Evolutionary conservation across 2,113 vertebrate genomes (phyloP).

Genomic region (Apodemus sylvaticus): DNA sequence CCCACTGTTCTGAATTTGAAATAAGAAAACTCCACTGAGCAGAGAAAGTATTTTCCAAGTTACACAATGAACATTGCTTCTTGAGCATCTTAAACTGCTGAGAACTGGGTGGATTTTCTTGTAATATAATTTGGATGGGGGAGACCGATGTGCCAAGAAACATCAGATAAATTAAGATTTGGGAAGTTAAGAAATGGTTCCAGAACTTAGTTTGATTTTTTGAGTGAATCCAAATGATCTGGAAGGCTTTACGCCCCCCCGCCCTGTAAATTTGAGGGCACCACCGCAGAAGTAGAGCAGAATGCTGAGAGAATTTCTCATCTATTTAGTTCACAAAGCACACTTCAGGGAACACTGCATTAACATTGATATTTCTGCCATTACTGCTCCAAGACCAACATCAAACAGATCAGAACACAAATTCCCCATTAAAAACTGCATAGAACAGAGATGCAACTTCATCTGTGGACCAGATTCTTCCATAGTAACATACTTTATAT

Average conservation of each 20-base stretch:
- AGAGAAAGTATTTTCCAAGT: background rate
- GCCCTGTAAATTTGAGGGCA: background rate
- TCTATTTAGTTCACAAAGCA: background rate
- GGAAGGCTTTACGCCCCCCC: background rate
- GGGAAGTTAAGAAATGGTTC: background rate
- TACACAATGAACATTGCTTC: background rate
- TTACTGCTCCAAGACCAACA: background rate
- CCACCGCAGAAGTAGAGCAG: background rate
- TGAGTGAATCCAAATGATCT: background rate
- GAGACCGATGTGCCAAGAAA: background rate
- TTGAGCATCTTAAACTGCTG: background rate
- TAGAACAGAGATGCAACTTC: background rate
- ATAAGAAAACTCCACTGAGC: slow-evolving; percentile 50
- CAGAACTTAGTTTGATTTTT: background rate
- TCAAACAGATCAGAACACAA: background rate
- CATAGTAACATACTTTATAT: background rate
- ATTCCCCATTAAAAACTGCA: background rate
- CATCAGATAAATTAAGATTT: background rate
- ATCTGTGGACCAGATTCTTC: background rate
- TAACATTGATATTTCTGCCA: background rate
- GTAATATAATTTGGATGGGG: background rate
- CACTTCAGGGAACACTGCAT: background rate
- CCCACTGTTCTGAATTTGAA: slow-evolving; percentile 47
- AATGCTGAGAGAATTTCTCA: background rate
- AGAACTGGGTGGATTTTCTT: background rate